Evolutionary conservation across 1,140 invertebrate genomes (phyloP).

Genomic region (Theocolax elegans): DNA sequence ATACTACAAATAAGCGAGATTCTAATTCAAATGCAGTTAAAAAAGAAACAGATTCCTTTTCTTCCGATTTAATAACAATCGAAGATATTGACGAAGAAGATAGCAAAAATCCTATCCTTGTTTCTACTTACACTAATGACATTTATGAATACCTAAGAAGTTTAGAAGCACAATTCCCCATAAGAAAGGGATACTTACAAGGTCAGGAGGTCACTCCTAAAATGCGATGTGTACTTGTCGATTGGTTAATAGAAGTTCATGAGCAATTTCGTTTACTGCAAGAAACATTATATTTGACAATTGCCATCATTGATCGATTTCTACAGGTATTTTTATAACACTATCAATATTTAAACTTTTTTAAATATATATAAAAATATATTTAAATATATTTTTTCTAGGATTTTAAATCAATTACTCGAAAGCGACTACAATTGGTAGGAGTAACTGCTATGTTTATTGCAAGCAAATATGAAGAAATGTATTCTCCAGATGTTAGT

Average conservation of each 20-base stretch:
- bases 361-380: too few relatives aligned
- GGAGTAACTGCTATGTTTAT: slow-evolving; percentile 92
- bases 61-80: slow-evolving; percentile 58
- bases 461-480: slow-evolving; percentile 96
- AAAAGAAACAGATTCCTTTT: slow-evolving; percentile 53
- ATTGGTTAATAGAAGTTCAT: slow-evolving; percentile 96
- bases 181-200: slow-evolving; percentile 73
- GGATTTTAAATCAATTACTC: slow-evolving; percentile 70
- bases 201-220: slow-evolving; percentile 78
- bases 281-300: slow-evolving; percentile 91
- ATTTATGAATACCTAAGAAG: slow-evolving; percentile 84
- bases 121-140: slow-evolving; percentile 85
- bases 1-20: slow-evolving; percentile 35
- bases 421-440: slow-evolving; percentile 86
- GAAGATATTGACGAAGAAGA: slow-evolving; percentile 83
- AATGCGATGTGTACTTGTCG: slow-evolving; percentile 90
- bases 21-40: slow-evolving; percentile 31
- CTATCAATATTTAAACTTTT: too few relatives aligned
- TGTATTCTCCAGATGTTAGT: slow-evolving; percentile 85
- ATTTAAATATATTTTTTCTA: slow-evolving; percentile 51
- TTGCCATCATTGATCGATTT: slow-evolving; percentile 91
- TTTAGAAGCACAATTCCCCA: slow-evolving; percentile 76
- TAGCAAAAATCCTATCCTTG: slow-evolving; percentile 79
- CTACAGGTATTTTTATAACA: slow-evolving; percentile 86
- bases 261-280: slow-evolving; percentile 86